These are phyloP conservation scores for Recurvirostra avosetta DNA, from an alignment of 2,113 vertebrate species.

Conservation along the genomic window DNA sequence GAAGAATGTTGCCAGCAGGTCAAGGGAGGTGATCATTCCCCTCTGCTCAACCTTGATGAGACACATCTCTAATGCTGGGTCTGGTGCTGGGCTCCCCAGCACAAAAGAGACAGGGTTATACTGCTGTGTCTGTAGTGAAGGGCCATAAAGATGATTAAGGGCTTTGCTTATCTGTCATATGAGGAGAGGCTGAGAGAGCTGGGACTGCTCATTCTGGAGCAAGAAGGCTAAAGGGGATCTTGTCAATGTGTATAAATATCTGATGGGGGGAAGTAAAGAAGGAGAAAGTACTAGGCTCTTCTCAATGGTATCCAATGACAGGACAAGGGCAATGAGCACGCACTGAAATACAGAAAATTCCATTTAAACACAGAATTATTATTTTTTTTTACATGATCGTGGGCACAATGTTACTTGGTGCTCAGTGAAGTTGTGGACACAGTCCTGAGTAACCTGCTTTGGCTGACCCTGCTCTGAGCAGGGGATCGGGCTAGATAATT, in stretches of 20 bases:
- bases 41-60: not conserved
- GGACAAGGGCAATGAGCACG: not conserved
- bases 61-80: not conserved
- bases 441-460: not conserved
- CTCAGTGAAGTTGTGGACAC: not conserved
- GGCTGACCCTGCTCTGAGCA: not conserved
- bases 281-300: not conserved
- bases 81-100: not conserved
- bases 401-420: not conserved
- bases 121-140: not conserved
- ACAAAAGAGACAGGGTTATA: not conserved
- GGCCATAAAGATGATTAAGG: not conserved
- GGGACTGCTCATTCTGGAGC: not conserved
- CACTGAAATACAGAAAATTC: not conserved
- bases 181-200: not conserved
- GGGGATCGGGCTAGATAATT: not conserved
- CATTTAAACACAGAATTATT: not conserved
- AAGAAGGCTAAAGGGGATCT: not conserved
- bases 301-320: not conserved
- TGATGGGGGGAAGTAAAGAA: not conserved
- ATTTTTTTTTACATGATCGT: not conserved
- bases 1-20: not conserved
- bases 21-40: not conserved
- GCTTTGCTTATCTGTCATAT: not conserved
- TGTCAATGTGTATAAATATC: not conserved